These are phyloP conservation scores for Peribatodes rhomboidaria DNA, from an alignment of 2,888 invertebrate genomes.

Conservation along the genomic window DNA sequence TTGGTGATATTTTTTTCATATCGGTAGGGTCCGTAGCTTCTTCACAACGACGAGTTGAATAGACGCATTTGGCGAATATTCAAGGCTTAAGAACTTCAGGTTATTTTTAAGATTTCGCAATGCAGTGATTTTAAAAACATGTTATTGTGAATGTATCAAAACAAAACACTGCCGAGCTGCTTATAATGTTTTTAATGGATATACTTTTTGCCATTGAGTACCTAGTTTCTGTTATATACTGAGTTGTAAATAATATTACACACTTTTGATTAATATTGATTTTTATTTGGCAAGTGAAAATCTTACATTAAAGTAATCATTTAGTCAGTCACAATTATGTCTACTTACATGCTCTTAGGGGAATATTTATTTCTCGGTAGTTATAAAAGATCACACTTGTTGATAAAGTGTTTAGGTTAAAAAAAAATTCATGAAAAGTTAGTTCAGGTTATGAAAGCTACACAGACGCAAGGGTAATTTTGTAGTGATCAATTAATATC, in stretches of 20 bases:
- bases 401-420: no score
- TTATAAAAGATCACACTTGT: conserved; percentile 28
- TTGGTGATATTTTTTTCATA: no score
- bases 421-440: neutral
- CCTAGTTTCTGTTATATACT: conserved; percentile 17
- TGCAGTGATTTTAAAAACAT: neutral
- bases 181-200: neutral
- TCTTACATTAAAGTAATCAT: conserved; percentile 68
- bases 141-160: neutral
- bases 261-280: conserved; percentile 41
- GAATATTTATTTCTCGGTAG: conserved; percentile 27
- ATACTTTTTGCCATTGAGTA: conserved; percentile 13
- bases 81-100: neutral
- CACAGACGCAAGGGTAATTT: conserved; percentile 16
- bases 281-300: conserved; percentile 53
- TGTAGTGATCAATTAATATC: conserved; percentile 26
- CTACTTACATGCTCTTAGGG: conserved; percentile 47
- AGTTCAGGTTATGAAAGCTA: neutral
- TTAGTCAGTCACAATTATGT: conserved; percentile 69
- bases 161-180: neutral
- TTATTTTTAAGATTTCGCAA: neutral
- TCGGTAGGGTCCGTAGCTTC: no score
- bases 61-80: no score
- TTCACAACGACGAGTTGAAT: no score
- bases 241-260: conserved; percentile 40